These are phyloP conservation scores for Anas georgica DNA, from an alignment of 2,797 vertebrate species.

Conservation along the genomic window DNA sequence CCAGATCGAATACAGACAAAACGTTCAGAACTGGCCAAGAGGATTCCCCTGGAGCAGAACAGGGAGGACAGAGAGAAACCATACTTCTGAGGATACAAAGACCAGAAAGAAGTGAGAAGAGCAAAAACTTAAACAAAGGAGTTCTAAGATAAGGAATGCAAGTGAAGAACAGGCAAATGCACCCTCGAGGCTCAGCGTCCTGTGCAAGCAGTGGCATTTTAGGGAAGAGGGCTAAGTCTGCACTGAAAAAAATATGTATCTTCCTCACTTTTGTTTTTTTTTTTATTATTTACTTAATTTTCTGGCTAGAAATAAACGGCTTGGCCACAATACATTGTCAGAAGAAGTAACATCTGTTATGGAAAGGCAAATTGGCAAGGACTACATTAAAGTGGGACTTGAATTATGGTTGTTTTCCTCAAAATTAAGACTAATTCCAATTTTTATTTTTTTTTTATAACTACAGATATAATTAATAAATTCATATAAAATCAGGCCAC, in stretches of 20 bases:
- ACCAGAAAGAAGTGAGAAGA: background rate
- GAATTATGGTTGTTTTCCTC: constrained; percentile 38
- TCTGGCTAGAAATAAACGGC: constrained; percentile 29
- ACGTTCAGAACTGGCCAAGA: background rate
- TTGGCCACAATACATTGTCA: constrained; percentile 50
- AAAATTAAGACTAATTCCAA: constrained; percentile 20
- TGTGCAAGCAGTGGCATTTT: background rate
- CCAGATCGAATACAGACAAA: constrained; percentile 27
- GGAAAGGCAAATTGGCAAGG: constrained; percentile 49
- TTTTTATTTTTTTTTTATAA: background rate
- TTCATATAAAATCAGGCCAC: background rate
- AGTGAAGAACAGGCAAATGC: background rate
- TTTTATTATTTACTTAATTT: constrained; percentile 1
- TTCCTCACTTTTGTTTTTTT: constrained; percentile 10
- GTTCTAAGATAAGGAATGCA: constrained; percentile 7
- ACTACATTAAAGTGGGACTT: constrained; percentile 34
- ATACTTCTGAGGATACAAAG: background rate
- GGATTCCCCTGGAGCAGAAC: constrained; percentile 36
- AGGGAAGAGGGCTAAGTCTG: background rate
- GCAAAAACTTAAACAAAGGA: constrained; percentile 20
- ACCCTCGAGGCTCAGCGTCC: background rate
- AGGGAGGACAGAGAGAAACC: constrained; percentile 28
- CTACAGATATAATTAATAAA: constrained; percentile 37
- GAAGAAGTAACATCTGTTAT: constrained; percentile 62
- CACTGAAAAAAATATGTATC: background rate